These are phyloP conservation scores for Diacarnus erythraeanus DNA, from an alignment of 37 sponge, comb jelly and placozoan species.

Conservation along the genomic window DNA sequence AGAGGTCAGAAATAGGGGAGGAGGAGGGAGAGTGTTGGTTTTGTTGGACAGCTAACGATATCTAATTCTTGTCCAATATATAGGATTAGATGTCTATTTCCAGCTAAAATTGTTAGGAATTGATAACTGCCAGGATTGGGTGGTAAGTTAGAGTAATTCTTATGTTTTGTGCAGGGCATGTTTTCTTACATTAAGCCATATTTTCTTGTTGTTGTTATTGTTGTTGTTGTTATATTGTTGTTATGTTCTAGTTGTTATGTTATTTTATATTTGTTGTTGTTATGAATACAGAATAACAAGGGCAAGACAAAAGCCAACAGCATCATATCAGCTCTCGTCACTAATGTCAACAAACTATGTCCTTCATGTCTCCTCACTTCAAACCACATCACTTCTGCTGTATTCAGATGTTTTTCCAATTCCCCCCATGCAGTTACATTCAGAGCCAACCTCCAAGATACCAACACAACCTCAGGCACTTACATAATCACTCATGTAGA, in stretches of 20 bases:
- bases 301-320: not conserved
- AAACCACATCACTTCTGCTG: constrained; percentile 1
- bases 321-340: not conserved
- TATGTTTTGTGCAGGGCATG: too few relatives aligned
- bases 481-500: not conserved
- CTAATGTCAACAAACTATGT: not conserved
- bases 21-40: not conserved
- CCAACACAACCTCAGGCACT: not conserved
- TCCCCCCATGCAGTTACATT: constrained; percentile 16
- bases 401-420: not conserved
- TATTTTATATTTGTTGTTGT: not conserved
- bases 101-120: not conserved
- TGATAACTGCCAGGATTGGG: constrained; percentile 1
- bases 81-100: not conserved
- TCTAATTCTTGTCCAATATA: not conserved
- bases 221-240: not conserved
- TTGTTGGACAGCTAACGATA: not conserved
- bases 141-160: not conserved
- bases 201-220: not conserved
- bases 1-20: too few relatives aligned
- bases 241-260: not conserved
- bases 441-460: not conserved
- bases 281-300: not conserved
- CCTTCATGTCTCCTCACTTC: not conserved
- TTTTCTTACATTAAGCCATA: too few relatives aligned